Evolutionary conservation across 2,888 invertebrate species (phyloP), one percentile per base, ranked within the genome.

Genomic region (Tetranychus piercei): DNA sequence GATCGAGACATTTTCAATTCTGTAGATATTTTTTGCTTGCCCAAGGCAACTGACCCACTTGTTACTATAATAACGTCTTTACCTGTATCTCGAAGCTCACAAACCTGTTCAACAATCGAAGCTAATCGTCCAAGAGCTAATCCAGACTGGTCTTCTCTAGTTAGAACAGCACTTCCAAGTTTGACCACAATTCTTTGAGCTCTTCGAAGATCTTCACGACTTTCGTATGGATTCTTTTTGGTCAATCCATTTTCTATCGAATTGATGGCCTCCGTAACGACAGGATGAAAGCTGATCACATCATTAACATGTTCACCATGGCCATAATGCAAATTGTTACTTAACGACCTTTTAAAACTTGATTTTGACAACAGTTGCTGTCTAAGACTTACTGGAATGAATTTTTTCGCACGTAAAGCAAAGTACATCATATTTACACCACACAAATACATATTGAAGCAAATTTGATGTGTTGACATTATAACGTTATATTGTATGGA

Each of bases 41-140:
- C 99, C 82, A 97, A 99, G 8, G 99, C 99, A 15, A 99, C 97
- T 0, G 99, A 97, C 1, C 99, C 99, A 81, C 95, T 96, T 18
- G 96, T 95, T 64, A 99, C 97, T 90, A 99, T 93, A 80, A 99
- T 89, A 82, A 95, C 92, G 84, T 99, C 94, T 72, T 77, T 77
- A n/a, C 95, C 95, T 82, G 92, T 91, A 82, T 92, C 90, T 81
- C 97, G 97, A 79, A 97, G 90, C 85, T 97, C 94, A 72, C 97
- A 94, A 73, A 97, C 94, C 88, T 99, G 97, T 85, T 99, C 99
- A 75, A 99, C 94, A 80, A 99, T 96, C 74, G 96, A 95, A 0
- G 97, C 97, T 74, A 99, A 85, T 80, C 97, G 85, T 23, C 99
- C 97, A 55, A 99, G 85, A 0, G 99, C 96, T 77, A 99, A 85